Percentiles rank a stretch among this genome's conserved stretches.
Evolutionary conservation across 2,113 vertebrate species (phyloP).

Genomic region (Cisticola juncidis): DNA sequence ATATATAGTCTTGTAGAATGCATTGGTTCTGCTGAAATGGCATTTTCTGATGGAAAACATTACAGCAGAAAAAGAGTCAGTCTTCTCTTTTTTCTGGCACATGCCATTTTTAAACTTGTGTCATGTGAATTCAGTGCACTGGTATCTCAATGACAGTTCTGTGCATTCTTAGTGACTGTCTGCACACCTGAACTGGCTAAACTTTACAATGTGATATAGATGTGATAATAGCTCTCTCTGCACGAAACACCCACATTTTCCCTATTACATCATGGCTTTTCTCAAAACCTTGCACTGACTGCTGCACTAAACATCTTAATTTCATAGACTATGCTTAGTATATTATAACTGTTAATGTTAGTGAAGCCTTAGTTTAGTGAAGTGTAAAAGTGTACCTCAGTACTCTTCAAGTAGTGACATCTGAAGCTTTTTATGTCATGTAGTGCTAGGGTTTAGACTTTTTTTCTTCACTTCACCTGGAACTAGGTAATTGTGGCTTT

Average conservation of each 20-base stretch:
- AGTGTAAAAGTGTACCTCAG: neutral
- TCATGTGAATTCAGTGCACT: neutral
- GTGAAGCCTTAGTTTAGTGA: neutral
- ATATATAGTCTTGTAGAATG: neutral
- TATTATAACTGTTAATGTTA: neutral
- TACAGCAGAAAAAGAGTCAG: neutral
- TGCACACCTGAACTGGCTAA: neutral
- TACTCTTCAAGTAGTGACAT: neutral
- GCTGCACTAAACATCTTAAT: neutral
- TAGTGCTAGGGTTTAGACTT: neutral
- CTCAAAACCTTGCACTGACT: neutral
- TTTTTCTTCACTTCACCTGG: neutral
- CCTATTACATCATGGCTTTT: rapidly evolving
- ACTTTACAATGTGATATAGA: neutral
- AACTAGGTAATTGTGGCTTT: neutral
- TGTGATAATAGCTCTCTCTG: neutral
- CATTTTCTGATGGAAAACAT: neutral
- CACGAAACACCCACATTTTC: neutral
- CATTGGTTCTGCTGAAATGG: neutral
- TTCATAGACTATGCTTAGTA: neutral
- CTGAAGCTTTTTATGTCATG: neutral
- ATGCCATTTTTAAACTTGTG: neutral
- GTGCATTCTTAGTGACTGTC: neutral
- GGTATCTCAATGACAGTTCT: neutral
- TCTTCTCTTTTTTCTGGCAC: neutral